Percentiles rank a stretch among this genome's conserved stretches.
Evolutionary conservation across 2,888 invertebrate genomes (phyloP).

Genomic region (Dilophus febrilis): DNA sequence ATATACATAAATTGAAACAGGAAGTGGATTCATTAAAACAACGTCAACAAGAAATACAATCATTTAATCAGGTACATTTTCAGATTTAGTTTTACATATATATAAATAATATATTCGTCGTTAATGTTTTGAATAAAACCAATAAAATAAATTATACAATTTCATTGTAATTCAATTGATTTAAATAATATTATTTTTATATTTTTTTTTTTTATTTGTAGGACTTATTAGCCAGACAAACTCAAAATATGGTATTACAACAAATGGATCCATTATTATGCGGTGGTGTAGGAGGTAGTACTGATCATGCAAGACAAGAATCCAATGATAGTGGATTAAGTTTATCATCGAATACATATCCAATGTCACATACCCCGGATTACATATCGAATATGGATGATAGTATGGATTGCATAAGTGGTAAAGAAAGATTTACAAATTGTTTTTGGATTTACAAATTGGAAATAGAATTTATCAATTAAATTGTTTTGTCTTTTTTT

Average conservation of each 20-base stretch:
- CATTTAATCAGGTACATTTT: slow-evolving; percentile 55
- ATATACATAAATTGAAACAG: slow-evolving; percentile 6
- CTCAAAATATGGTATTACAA: slow-evolving; percentile 15
- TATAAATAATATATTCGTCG: too few relatives aligned
- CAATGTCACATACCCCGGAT: slow-evolving; percentile 82
- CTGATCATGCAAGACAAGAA: slow-evolving; percentile 85
- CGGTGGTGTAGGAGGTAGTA: slow-evolving; percentile 50
- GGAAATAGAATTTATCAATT: background rate
- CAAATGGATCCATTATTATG: slow-evolving; percentile 59
- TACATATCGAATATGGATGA: slow-evolving; percentile 82
- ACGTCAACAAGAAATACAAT: slow-evolving; percentile 72
- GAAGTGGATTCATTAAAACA: slow-evolving; percentile 79
- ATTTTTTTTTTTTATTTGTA: slow-evolving; percentile 6
- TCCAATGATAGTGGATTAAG: slow-evolving; percentile 90
- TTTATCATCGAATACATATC: slow-evolving; percentile 69
- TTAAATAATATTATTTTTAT: background rate
- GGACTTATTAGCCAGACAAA: slow-evolving; percentile 13
- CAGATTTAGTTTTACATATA: too few relatives aligned
- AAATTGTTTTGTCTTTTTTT: background rate
- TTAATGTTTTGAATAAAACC: too few relatives aligned
- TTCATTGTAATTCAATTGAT: too few relatives aligned
- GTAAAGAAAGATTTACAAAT: slow-evolving; percentile 20
- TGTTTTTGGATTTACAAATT: background rate
- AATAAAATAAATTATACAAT: too few relatives aligned
- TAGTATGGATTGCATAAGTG: slow-evolving; percentile 74